Evolutionary conservation across 2,113 vertebrate species (phyloP).

Genomic region (Nyctibius bracteatus): DNA sequence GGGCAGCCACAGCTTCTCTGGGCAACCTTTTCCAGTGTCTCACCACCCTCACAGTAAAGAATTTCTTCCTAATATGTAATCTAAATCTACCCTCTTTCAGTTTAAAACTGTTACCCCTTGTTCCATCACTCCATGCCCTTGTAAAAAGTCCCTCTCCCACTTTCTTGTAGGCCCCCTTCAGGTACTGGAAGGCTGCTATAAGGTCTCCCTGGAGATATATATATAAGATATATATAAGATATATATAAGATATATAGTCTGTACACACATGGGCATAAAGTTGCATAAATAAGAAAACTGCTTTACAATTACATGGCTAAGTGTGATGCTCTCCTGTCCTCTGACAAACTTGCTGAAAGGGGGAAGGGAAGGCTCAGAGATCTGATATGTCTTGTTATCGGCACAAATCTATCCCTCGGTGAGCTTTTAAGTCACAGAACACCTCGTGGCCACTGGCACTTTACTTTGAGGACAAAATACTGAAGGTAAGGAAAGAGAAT

Average conservation of each 20-base stretch:
- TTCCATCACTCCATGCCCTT: too few relatives aligned
- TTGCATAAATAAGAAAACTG: neutral
- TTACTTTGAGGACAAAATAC: neutral
- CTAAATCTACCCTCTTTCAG: too few relatives aligned
- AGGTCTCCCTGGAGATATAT: too few relatives aligned
- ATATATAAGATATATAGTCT: neutral
- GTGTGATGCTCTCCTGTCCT: neutral
- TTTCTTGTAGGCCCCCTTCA: too few relatives aligned
- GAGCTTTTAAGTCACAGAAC: neutral
- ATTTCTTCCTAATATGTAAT: too few relatives aligned
- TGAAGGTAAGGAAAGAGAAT: neutral
- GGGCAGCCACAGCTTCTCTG: too few relatives aligned
- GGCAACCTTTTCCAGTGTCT: too few relatives aligned
- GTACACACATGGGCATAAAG: neutral
- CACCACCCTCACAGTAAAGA: too few relatives aligned
- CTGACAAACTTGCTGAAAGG: neutral
- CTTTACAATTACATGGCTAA: neutral
- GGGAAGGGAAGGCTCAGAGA: neutral
- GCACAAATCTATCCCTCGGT: neutral
- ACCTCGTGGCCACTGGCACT: neutral
- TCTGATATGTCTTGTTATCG: neutral
- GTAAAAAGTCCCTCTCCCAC: too few relatives aligned
- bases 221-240: too few relatives aligned
- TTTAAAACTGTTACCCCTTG: too few relatives aligned
- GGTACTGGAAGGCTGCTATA: too few relatives aligned